Conservation (phyloP, 2,113 vertebrate genomes). For the Tylochromis polylepis region DNA sequence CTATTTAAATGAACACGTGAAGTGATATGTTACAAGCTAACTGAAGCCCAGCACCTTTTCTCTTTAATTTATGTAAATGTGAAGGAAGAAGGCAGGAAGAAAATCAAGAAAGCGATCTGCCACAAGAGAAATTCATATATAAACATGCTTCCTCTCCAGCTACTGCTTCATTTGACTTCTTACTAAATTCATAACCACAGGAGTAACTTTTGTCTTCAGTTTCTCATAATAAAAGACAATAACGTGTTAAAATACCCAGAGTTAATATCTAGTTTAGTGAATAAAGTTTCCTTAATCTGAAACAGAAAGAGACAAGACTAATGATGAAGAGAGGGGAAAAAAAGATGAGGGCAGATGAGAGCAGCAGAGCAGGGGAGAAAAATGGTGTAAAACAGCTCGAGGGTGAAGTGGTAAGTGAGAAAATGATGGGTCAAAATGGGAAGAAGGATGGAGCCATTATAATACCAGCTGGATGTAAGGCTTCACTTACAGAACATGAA, state of each 20-base stretch:
- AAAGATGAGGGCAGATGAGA: not conserved
- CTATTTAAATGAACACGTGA: conserved; percentile 8
- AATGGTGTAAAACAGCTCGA: not conserved
- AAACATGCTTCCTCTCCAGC: not conserved
- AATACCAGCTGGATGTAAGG: not conserved
- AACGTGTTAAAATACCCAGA: not conserved
- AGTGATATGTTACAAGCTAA: not conserved
- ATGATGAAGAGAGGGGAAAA: not conserved
- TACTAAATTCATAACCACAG: not conserved
- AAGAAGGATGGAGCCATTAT: not conserved
- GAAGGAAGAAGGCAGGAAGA: not conserved
- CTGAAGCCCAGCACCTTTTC: not conserved
- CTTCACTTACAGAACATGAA: not conserved
- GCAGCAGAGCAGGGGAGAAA: not conserved
- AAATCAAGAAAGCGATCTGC: not conserved
- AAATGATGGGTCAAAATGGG: not conserved
- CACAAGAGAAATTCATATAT: not conserved
- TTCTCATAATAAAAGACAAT: not conserved
- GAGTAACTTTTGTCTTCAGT: not conserved
- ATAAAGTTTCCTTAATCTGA: not conserved
- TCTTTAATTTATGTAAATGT: conserved; percentile 7
- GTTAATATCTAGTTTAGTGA: conserved; percentile 6
- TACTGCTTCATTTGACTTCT: not conserved
- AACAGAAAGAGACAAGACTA: not conserved
- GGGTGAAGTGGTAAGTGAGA: not conserved